phyloP scores from a whole-genome alignment of 2,113 vertebrate genomes.

The Tragulus kanchil region DNA sequence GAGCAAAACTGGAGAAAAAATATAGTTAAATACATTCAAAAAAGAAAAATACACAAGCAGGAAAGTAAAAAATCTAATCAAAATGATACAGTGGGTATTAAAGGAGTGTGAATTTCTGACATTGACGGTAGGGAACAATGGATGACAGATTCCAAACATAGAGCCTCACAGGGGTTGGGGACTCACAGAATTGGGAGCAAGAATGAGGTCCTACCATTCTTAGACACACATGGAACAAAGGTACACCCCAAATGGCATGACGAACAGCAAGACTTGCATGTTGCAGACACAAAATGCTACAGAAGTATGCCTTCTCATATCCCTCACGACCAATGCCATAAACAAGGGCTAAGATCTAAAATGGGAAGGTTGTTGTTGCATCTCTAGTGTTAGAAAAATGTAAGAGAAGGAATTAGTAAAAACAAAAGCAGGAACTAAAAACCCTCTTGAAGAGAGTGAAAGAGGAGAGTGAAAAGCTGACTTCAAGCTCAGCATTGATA shows the following conservation, averaged over 20 bases:
- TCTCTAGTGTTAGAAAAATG: background rate
- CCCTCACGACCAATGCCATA: background rate
- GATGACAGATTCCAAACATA: background rate
- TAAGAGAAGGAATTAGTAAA: background rate
- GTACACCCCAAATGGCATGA: background rate
- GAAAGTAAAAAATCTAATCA: background rate
- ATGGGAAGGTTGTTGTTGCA: background rate
- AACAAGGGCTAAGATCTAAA: background rate
- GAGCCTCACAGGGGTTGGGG: background rate
- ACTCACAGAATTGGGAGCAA: background rate
- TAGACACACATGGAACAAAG: background rate
- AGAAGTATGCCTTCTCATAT: background rate
- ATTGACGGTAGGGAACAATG: background rate
- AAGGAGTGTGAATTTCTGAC: background rate
- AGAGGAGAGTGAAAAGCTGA: background rate
- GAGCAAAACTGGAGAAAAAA: background rate
- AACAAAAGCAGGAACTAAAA: background rate
- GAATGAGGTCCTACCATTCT: background rate
- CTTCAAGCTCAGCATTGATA: background rate
- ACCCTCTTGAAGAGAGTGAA: background rate
- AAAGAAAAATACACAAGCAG: background rate
- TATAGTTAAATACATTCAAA: background rate
- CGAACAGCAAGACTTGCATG: background rate
- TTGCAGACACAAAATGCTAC: background rate
- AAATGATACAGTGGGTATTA: background rate